These are phyloP conservation scores for Phyllopteryx taeniolatus DNA, from an alignment of 2,113 vertebrate genomes.

Conservation along the genomic window DNA sequence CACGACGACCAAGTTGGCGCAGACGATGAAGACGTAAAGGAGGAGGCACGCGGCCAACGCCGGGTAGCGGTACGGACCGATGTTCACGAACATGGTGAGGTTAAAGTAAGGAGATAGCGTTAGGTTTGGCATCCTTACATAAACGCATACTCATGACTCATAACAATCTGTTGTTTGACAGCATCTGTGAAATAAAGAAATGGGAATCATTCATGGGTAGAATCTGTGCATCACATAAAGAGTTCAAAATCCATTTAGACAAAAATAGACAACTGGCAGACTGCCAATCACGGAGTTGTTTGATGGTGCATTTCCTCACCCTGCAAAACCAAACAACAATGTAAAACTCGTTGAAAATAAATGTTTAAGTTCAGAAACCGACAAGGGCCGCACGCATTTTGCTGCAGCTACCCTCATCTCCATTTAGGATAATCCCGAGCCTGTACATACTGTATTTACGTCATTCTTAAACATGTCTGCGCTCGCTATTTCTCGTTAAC, in stretches of 20 bases:
- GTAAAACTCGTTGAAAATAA: not conserved
- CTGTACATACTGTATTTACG: not conserved
- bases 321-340: no score
- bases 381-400: not conserved
- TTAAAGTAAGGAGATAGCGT: constrained; percentile 23
- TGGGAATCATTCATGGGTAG: not conserved
- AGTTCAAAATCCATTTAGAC: no score
- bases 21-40: constrained; percentile 35
- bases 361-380: not conserved
- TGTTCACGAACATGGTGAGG: constrained; percentile 40
- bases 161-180: not conserved
- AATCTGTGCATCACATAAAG: not conserved
- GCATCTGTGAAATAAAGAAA: not conserved
- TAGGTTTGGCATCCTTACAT: constrained; percentile 28
- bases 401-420: not conserved
- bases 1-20: constrained; percentile 36
- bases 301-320: no score
- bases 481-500: no score
- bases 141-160: no score
- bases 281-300: no score
- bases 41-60: constrained; percentile 32
- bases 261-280: no score
- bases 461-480: not conserved
- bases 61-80: constrained; percentile 24
- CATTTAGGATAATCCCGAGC: not conserved